phyloP scores from a whole-genome alignment of 2,797 vertebrate species.

The Geotrypetes seraphini region DNA sequence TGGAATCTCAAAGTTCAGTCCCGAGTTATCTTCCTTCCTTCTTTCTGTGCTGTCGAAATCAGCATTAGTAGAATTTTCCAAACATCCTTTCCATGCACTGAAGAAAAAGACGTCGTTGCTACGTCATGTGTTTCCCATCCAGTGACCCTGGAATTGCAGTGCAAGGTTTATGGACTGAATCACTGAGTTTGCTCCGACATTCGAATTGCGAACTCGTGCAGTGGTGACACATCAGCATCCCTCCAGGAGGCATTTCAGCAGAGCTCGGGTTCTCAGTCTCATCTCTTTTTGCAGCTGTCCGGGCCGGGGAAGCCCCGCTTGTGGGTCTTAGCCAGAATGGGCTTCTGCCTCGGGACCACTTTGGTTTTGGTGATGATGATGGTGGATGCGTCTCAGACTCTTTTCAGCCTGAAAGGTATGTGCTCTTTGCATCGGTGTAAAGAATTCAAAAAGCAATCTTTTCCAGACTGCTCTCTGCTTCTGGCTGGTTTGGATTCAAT shows the following conservation, averaged over 20 bases:
- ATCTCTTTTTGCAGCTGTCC: background rate
- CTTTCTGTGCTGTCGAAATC: conserved; percentile 47
- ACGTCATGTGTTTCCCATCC: conserved; percentile 46
- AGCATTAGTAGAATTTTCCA: conserved; percentile 58
- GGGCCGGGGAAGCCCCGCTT: background rate
- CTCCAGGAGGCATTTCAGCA: conserved; percentile 9
- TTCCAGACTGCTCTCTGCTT: background rate
- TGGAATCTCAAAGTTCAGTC: no score
- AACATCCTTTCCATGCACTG: conserved; percentile 27
- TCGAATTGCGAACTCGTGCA: conserved; percentile 24
- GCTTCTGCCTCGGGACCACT: conserved; percentile 15
- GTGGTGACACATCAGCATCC: conserved; percentile 14
- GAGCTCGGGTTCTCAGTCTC: conserved; percentile 2
- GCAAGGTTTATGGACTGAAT: conserved; percentile 24
- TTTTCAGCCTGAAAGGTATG: conserved; percentile 29
- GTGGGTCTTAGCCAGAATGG: conserved; percentile 12
- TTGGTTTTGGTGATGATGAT: conserved; percentile 8
- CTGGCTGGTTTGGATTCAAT: no score
- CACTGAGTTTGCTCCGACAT: conserved; percentile 2
- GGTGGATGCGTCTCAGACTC: conserved; percentile 12
- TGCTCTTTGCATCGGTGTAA: conserved; percentile 4
- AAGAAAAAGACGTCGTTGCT: conserved; percentile 18
- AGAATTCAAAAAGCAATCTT: background rate
- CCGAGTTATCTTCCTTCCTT: conserved; percentile 59
- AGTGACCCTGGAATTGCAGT: conserved; percentile 28